These are phyloP conservation scores for Tribolium madens DNA, from an alignment of 1,140 invertebrate genomes.

Conservation along the genomic window DNA sequence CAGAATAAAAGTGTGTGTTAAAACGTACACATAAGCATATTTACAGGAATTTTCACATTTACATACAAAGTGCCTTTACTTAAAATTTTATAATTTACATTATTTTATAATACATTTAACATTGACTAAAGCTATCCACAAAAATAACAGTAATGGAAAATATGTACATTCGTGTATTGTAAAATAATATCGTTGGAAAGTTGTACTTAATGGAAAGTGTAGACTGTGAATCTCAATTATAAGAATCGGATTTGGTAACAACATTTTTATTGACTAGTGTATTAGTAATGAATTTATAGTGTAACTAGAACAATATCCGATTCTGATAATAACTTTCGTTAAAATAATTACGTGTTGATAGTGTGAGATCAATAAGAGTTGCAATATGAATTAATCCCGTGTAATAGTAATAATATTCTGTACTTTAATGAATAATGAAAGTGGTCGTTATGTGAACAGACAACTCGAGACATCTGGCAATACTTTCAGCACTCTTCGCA, in stretches of 20 bases:
- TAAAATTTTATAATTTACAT: conserved; percentile 50
- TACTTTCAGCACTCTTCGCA: conserved; percentile 47
- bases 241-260: neutral
- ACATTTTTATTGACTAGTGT: conserved; percentile 1
- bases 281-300: neutral
- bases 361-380: conserved; percentile 28
- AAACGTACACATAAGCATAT: conserved; percentile 52
- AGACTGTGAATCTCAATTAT: conserved; percentile 1
- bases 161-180: conserved; percentile 24
- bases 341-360: conserved; percentile 1
- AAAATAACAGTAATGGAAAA: conserved; percentile 40
- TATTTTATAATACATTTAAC: conserved; percentile 46
- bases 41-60: conserved; percentile 45
- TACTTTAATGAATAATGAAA: conserved; percentile 24
- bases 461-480: conserved; percentile 35
- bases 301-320: neutral
- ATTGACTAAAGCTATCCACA: conserved; percentile 44
- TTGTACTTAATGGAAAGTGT: conserved; percentile 26
- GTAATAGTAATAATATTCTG: neutral
- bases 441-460: conserved; percentile 22
- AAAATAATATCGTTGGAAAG: conserved; percentile 41
- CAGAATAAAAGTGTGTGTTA: conserved; percentile 47
- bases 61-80: conserved; percentile 52
- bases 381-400: neutral
- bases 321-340: neutral